These are phyloP conservation scores for Oenanthe melanoleuca DNA, from an alignment of 2,113 vertebrate genomes.

Conservation along the genomic window DNA sequence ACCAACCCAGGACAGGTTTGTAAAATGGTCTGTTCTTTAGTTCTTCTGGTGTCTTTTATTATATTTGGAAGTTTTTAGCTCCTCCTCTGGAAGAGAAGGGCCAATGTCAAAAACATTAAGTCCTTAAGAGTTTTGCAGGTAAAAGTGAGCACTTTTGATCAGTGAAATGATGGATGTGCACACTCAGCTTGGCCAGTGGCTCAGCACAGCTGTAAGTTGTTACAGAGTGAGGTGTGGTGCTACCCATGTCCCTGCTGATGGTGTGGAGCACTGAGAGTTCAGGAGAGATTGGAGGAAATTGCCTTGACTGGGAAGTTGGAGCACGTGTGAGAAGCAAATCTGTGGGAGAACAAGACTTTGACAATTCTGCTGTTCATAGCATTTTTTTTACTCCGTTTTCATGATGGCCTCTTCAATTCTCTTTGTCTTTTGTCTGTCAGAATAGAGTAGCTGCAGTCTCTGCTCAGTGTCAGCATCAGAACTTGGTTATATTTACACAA, in stretches of 20 bases:
- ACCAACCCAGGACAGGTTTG: too few relatives aligned
- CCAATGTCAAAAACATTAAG: not conserved
- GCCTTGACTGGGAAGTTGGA: not conserved
- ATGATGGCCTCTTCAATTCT: not conserved
- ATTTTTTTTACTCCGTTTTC: not conserved
- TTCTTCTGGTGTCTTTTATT: not conserved
- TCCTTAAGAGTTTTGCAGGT: not conserved
- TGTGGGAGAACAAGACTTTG: not conserved
- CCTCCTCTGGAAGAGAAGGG: not conserved
- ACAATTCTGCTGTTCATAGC: not conserved
- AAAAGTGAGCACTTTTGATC: not conserved
- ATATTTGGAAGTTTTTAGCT: not conserved
- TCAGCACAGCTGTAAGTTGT: not conserved
- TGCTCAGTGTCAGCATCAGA: not conserved
- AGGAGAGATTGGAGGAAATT: not conserved
- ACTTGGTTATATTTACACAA: accelerated
- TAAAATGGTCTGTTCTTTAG: not conserved
- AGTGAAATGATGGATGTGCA: not conserved
- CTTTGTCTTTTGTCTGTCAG: not conserved
- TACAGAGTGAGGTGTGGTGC: not conserved
- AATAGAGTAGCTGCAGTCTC: not conserved
- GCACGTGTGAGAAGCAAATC: not conserved
- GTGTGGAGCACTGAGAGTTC: not conserved
- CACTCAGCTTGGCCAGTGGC: not conserved
- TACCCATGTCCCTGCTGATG: not conserved